These are phyloP conservation scores for Eunapius fragilis DNA, from an alignment of 37 sponge, comb jelly and placozoan genomes.

Conservation along the genomic window DNA sequence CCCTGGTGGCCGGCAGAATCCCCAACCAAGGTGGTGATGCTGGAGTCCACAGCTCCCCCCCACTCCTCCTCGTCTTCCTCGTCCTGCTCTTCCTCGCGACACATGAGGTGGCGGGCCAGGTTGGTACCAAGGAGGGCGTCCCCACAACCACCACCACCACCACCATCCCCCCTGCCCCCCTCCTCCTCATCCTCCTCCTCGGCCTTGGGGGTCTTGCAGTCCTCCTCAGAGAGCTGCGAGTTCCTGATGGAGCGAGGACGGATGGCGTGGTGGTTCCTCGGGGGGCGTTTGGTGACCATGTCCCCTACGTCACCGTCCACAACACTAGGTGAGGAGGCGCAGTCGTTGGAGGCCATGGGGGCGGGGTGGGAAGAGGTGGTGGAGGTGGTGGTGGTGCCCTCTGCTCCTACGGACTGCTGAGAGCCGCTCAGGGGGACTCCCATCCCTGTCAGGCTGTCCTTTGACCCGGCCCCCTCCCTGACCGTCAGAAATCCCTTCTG, in stretches of 20 bases:
- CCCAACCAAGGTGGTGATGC: not conserved
- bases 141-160: too few species aligned
- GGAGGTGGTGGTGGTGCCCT: not conserved
- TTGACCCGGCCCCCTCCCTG: too few species aligned
- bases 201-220: not conserved
- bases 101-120: too few species aligned
- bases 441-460: too few species aligned
- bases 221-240: not conserved
- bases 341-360: not conserved
- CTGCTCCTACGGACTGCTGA: not conserved
- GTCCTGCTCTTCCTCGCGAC: not conserved
- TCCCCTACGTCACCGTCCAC: not conserved
- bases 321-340: not conserved
- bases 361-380: not conserved
- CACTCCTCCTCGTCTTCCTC: not conserved
- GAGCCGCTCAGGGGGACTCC: not conserved
- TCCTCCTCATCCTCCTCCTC: conserved; percentile 1
- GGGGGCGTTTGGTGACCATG: not conserved
- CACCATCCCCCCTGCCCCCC: too few species aligned
- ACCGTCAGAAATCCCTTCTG: not conserved
- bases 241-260: not conserved
- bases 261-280: not conserved
- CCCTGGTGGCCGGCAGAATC: not conserved
- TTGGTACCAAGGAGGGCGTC: not conserved
- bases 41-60: not conserved